Conservation (phyloP, 2,888 invertebrate genomes). For the Neoaliturus tenellus region DNA sequence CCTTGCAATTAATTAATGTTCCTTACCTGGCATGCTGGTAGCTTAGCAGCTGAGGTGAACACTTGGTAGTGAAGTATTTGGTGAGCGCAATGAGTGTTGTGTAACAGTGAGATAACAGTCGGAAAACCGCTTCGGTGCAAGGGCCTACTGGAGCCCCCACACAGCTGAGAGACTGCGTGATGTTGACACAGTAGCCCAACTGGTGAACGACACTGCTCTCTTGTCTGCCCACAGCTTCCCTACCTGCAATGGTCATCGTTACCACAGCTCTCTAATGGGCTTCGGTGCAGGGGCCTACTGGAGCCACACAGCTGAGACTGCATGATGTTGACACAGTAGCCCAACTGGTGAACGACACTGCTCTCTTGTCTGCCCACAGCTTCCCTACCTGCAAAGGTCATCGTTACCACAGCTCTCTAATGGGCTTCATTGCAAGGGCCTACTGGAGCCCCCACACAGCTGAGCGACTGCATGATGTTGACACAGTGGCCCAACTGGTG, state of each 20-base stretch:
- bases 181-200: conserved; percentile 75
- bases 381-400: conserved; percentile 72
- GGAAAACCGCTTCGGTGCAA: conserved; percentile 76
- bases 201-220: conserved; percentile 76
- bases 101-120: conserved; percentile 76
- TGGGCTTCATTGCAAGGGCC: conserved; percentile 76
- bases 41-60: conserved; percentile 72
- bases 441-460: conserved; percentile 74
- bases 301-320: conserved; percentile 75
- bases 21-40: conserved; percentile 76
- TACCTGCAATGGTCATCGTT: too few relatives aligned
- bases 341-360: conserved; percentile 76
- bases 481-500: conserved; percentile 77
- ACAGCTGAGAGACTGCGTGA: conserved; percentile 74
- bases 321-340: conserved; percentile 75
- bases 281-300: conserved; percentile 75
- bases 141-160: conserved; percentile 75
- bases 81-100: conserved; percentile 75
- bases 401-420: too few relatives aligned
- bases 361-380: conserved; percentile 75
- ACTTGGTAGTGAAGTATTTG: conserved; percentile 77
- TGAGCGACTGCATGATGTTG: conserved; percentile 74
- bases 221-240: conserved; percentile 75
- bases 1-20: too few relatives aligned
- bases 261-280: too few relatives aligned